phyloP scores from a whole-genome alignment of 2,113 vertebrate species.

The Phrynosoma platyrhinos region DNA sequence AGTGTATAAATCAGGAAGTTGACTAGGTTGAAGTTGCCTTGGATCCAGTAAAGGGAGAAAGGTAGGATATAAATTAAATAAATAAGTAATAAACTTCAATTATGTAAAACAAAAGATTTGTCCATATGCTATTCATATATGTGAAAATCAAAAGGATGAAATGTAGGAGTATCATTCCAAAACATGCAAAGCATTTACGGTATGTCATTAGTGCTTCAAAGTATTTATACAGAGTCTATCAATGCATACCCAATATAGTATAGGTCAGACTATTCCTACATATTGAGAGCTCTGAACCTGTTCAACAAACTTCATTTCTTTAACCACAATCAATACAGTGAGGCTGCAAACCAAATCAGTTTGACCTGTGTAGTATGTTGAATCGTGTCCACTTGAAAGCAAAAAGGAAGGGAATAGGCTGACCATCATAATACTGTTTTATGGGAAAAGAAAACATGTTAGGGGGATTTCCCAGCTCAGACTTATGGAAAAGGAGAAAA shows the following conservation, averaged over 20 bases:
- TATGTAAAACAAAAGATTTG: conserved; percentile 2
- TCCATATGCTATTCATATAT: neutral
- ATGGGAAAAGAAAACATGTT: conserved; percentile 26
- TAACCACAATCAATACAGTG: neutral
- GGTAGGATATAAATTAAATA: no score
- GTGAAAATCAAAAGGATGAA: conserved; percentile 33
- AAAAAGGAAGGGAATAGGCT: conserved; percentile 40
- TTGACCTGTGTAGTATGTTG: neutral
- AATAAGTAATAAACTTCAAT: conserved; percentile 26
- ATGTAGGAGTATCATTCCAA: neutral
- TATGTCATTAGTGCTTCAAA: neutral
- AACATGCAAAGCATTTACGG: neutral
- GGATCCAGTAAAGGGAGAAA: neutral
- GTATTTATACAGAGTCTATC: no score
- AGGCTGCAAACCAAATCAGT: conserved; percentile 2
- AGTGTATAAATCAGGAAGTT: neutral
- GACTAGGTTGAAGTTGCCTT: neutral
- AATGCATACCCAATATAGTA: neutral
- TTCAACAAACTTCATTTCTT: neutral
- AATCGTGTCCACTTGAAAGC: neutral
- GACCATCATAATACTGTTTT: conserved; percentile 36
- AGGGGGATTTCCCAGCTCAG: conserved; percentile 74
- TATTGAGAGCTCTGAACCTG: neutral
- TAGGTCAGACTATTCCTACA: neutral
- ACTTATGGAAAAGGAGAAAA: conserved; percentile 61